Percentiles rank a stretch among this genome's conserved stretches.
These are phyloP conservation scores for Pterois miles DNA, from an alignment of 2,797 vertebrate genomes.

Conservation along the genomic window DNA sequence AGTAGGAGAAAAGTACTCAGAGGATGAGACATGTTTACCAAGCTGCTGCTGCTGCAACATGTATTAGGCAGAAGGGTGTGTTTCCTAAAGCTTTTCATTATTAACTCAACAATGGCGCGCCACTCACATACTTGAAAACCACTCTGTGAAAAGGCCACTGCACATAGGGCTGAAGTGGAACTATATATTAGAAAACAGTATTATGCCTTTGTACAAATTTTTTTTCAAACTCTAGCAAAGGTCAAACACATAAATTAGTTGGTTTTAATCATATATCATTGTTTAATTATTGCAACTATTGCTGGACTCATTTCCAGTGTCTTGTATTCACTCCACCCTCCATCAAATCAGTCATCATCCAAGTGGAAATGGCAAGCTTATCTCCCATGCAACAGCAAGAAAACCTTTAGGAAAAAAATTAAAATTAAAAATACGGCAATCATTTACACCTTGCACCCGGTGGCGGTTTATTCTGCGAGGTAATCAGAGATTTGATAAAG, in stretches of 20 bases:
- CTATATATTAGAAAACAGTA: neutral
- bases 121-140: constrained; percentile 19
- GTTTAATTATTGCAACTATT: constrained; percentile 1
- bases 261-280: constrained; percentile 30
- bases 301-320: neutral
- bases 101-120: constrained; percentile 37
- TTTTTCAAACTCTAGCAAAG: constrained; percentile 21
- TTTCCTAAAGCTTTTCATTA: constrained; percentile 48
- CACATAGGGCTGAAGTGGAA: neutral
- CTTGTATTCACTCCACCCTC: neutral
- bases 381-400: constrained; percentile 3
- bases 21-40: constrained; percentile 26
- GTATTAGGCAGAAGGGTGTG: constrained; percentile 38
- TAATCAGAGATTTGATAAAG: constrained; percentile 21
- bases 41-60: constrained; percentile 30
- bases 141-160: constrained; percentile 1
- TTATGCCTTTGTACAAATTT: neutral
- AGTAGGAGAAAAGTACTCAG: neutral
- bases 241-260: constrained; percentile 20
- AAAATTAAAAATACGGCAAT: neutral
- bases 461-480: neutral
- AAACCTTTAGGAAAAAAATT: neutral
- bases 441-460: neutral
- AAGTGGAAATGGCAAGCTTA: constrained; percentile 9
- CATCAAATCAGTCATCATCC: neutral